Evolutionary conservation across 2,888 invertebrate species (phyloP).

Genomic region (Toxonevra muliebris): DNA sequence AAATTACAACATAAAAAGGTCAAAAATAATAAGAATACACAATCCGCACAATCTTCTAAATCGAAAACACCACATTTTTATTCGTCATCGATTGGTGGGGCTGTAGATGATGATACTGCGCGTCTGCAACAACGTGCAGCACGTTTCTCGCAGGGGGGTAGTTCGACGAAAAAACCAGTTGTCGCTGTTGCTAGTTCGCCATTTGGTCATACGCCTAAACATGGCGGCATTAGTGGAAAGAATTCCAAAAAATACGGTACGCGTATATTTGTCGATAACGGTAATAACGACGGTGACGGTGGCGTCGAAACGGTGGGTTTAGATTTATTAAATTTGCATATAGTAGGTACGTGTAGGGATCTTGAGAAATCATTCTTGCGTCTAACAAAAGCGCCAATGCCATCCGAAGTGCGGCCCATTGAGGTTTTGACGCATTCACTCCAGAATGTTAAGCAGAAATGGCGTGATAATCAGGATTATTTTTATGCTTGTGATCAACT

Average conservation of each 20-base stretch:
- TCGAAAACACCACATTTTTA: constrained; percentile 69
- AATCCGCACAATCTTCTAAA: constrained; percentile 58
- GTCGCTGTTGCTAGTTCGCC: constrained; percentile 58
- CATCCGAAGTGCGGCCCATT: constrained; percentile 90
- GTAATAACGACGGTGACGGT: constrained; percentile 34
- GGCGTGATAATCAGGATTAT: constrained; percentile 92
- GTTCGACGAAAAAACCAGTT: constrained; percentile 54
- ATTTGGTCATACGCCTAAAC: constrained; percentile 40
- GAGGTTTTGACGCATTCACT: constrained; percentile 85
- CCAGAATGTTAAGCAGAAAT: constrained; percentile 88
- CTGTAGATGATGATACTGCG: constrained; percentile 78
- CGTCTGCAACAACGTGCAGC: constrained; percentile 89
- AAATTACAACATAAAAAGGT: constrained; percentile 64
- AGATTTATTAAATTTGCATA: constrained; percentile 87
- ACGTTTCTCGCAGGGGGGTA: constrained; percentile 71
- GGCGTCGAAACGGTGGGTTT: constrained; percentile 73
- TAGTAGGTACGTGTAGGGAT: constrained; percentile 93
- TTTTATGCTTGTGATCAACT: constrained; percentile 98
- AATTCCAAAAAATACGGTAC: constrained; percentile 23
- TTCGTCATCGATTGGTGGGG: constrained; percentile 73
- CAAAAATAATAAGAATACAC: constrained; percentile 46
- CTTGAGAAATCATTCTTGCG: constrained; percentile 96
- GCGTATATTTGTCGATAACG: too few species aligned
- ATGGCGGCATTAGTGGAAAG: constrained; percentile 17
- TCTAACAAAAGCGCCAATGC: constrained; percentile 93